Base-by-base conservation (phyloP, 92 coral and sea anemone species). In the Parazoanthus swiftii region DNA sequence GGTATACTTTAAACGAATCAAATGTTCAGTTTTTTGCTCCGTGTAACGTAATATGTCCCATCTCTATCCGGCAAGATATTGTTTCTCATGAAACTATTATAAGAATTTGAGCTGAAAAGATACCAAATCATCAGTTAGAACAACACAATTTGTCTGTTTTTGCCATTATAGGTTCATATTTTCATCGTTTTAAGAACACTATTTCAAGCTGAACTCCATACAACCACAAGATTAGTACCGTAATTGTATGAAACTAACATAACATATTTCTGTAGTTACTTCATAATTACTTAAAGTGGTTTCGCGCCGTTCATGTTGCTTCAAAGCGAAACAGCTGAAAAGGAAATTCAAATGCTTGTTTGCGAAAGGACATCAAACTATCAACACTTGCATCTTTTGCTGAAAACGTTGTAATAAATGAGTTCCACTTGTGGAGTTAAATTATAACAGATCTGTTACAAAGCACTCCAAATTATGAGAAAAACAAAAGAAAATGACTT, bases 41-140 rank as follows among this genome's bases (percentile, higher is more conserved):
- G 48, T 33, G 87, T 84, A 84, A 84, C 6, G 46, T 44, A 84
- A 84, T 84, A 84, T 68, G 87, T 33, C n/a, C 65, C 77, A 18
- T 21, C 18, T 29, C 54, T 51, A 84, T 84, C 66, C 79, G 87
- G 77, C 29, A 37, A 71, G 87, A 84, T 84, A 70, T 10, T 84
- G 42, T 84, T 84, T 71, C 87, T 68, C 7, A 51, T 50, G 23
- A 84, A 84, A 71, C 50, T 20, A 84, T 84, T 48, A 26, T 21
- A 70, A 73, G 87, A 84, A 84, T 84, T 84, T 59, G 56, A 14
- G 65, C 33, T 42, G 75, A 51, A 71, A 71, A 71, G 67, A 50
- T 82, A 43, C 42, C n/a, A 50, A 29, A 2, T 50, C 37, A 42
- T 66, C 76, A 82, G 63, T 65, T 59, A 65, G 36, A 66, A 82